Conservation (phyloP, 2,113 vertebrate species). For the Perca schrenkii region DNA sequence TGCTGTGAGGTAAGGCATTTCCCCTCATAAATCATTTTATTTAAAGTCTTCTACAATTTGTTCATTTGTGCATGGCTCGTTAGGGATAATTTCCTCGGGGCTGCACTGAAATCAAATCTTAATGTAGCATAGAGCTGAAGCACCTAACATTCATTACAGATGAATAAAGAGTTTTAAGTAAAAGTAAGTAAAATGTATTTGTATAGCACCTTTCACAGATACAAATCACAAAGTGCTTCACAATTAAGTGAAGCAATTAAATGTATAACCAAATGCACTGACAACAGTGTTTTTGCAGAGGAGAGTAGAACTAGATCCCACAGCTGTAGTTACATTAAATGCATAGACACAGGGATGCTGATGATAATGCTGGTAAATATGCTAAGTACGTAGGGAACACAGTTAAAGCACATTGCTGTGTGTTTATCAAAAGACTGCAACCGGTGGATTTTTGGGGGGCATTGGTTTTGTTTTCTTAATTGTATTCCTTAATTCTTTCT, state of each 20-base stretch:
- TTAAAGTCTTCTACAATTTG: not conserved
- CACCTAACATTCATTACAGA: not conserved
- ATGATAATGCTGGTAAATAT: not conserved
- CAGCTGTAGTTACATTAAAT: not conserved
- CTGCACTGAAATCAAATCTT: not conserved
- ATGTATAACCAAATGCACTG: not conserved
- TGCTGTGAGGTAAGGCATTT: constrained; percentile 91
- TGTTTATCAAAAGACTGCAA: not conserved
- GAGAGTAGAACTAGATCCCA: not conserved
- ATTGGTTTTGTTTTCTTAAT: not conserved
- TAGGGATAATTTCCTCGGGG: not conserved
- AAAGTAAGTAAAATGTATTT: too few relatives aligned
- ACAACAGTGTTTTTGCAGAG: not conserved
- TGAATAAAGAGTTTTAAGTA: not conserved
- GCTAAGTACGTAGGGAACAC: too few relatives aligned
- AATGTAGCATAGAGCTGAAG: not conserved
- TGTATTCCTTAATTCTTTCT: not conserved
- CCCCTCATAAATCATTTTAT: not conserved
- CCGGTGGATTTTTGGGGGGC: not conserved
- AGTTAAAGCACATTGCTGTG: not conserved
- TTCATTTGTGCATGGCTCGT: not conserved
- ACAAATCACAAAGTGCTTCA: too few relatives aligned
- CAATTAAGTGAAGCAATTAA: not conserved
- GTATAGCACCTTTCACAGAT: too few relatives aligned
- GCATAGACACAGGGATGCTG: not conserved